These are phyloP conservation scores for Gobius niger DNA, from an alignment of 2,113 vertebrate species.

Conservation along the genomic window DNA sequence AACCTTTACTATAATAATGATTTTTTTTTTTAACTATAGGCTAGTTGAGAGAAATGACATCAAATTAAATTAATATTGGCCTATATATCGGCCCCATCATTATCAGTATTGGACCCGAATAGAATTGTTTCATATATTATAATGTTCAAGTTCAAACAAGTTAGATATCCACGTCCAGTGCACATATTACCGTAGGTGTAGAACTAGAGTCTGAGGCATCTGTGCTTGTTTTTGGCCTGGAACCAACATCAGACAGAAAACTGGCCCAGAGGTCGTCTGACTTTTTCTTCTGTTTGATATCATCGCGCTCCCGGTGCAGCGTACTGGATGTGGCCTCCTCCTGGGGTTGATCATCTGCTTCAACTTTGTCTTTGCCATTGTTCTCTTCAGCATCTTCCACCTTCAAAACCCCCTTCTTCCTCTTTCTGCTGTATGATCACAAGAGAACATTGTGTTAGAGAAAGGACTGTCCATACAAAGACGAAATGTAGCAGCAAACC, in stretches of 20 bases:
- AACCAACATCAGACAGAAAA: constrained; percentile 91
- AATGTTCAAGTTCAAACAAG: no score
- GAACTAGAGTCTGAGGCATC: background rate
- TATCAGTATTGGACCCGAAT: no score
- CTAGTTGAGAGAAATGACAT: no score
- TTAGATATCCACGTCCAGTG: no score
- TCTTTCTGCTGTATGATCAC: constrained; percentile 74
- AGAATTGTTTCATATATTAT: no score
- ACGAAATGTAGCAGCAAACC: background rate
- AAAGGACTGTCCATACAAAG: background rate
- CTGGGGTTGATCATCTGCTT: constrained; percentile 37
- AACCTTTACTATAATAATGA: no score
- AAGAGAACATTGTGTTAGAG: background rate
- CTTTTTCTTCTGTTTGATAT: constrained; percentile 77
- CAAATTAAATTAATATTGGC: no score
- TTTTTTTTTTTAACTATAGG: no score
- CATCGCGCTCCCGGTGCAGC: constrained; percentile 10
- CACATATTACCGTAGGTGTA: constrained; percentile 30
- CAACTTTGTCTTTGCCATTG: constrained; percentile 48
- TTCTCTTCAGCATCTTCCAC: constrained; percentile 54
- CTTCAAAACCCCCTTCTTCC: constrained; percentile 79
- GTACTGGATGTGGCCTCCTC: constrained; percentile 15
- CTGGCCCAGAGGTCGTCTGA: constrained; percentile 96
- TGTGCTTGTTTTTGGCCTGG: constrained; percentile 72
- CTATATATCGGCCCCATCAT: no score